These are phyloP conservation scores for Pogoniulus pusillus DNA, from an alignment of 2,797 vertebrate genomes.

Conservation along the genomic window DNA sequence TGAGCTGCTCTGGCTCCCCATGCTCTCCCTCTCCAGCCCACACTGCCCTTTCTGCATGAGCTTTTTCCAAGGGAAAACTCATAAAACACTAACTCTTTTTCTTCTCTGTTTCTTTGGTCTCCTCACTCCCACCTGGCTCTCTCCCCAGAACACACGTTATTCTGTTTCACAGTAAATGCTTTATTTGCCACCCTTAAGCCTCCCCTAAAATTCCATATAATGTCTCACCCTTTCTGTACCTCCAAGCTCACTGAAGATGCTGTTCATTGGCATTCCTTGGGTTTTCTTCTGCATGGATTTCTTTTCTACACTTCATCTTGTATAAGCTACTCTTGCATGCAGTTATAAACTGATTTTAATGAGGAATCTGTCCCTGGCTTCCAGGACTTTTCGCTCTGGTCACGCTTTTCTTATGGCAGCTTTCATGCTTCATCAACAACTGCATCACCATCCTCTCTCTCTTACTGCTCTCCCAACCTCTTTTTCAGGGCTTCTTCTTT, in stretches of 20 bases:
- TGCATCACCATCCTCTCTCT: not conserved
- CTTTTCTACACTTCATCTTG: not conserved
- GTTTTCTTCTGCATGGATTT: not conserved
- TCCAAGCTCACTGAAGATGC: not conserved
- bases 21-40: not conserved
- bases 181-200: not conserved
- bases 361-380: not conserved
- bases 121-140: not conserved
- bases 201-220: not conserved
- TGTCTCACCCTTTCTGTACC: not conserved
- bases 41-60: not conserved
- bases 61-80: constrained; percentile 18
- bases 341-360: not conserved
- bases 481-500: not conserved
- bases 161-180: not conserved
- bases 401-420: not conserved
- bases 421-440: not conserved
- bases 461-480: not conserved
- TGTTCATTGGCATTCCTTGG: accelerated
- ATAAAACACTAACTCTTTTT: not conserved
- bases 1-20: not conserved
- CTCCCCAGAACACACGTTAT: not conserved
- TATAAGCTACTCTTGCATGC: not conserved
- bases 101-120: not conserved
- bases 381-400: not conserved